These are phyloP conservation scores for Artibeus jamaicensis DNA, from an alignment of 2,797 vertebrate genomes.

Conservation along the genomic window DNA sequence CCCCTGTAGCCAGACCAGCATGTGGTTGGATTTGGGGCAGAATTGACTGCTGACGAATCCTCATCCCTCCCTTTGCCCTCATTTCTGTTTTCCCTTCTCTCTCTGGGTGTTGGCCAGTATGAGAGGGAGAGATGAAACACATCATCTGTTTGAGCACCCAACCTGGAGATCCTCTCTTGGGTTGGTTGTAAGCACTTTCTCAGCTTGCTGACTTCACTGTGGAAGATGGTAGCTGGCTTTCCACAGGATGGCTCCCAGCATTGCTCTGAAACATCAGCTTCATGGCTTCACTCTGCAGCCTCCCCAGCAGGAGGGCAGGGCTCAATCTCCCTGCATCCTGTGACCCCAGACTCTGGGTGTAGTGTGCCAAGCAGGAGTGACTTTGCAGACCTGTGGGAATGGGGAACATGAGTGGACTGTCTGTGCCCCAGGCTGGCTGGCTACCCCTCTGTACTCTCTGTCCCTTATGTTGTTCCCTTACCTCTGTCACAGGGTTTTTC, in stretches of 20 bases:
- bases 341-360: neutral
- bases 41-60: neutral
- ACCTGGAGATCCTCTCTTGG: neutral
- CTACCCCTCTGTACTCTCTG: neutral
- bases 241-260: neutral
- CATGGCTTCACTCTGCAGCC: fast-evolving
- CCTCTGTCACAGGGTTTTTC: neutral
- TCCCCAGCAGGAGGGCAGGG: neutral
- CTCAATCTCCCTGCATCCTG: neutral
- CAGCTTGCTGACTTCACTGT: neutral
- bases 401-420: neutral
- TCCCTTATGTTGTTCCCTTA: neutral
- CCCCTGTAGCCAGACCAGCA: neutral
- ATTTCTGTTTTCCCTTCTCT: neutral
- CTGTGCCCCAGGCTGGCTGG: neutral
- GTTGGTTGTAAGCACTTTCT: neutral
- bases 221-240: no score
- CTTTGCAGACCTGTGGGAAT: neutral
- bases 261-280: neutral
- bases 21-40: neutral
- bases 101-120: neutral
- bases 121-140: neutral
- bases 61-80: neutral
- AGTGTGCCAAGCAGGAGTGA: neutral
- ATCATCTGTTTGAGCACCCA: neutral